phyloP scores from a whole-genome alignment of 2,113 vertebrate genomes.

The Talpa occidentalis region DNA sequence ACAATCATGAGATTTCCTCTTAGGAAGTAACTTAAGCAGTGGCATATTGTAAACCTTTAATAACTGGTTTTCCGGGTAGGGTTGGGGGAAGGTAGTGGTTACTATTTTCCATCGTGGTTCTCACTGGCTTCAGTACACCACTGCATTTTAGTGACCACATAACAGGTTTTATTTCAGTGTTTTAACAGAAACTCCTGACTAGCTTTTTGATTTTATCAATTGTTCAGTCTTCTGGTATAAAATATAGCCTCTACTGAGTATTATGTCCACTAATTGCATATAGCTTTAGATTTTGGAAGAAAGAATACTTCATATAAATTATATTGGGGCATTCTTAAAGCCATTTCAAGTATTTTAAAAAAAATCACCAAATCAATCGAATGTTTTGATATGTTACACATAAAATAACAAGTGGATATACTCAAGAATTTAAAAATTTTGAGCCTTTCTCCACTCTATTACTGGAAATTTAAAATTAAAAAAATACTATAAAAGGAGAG shows the following conservation, averaged over 20 bases:
- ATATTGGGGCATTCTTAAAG: neutral
- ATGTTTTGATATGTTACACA: neutral
- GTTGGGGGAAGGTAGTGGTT: neutral
- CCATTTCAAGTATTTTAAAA: neutral
- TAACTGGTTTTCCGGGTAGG: neutral
- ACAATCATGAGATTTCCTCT: neutral
- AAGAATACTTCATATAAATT: neutral
- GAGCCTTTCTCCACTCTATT: neutral
- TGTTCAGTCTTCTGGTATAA: neutral
- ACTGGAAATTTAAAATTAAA: neutral
- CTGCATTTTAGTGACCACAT: neutral
- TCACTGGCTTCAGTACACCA: neutral
- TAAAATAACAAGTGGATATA: neutral
- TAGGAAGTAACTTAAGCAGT: neutral
- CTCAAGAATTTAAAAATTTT: constrained; percentile 7
- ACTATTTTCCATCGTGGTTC: neutral
- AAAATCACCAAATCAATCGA: neutral
- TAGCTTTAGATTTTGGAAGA: neutral
- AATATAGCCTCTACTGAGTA: neutral
- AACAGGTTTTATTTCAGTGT: neutral
- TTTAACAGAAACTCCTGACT: neutral
- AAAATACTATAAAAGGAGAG: neutral
- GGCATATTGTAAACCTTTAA: neutral
- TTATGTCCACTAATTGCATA: neutral
- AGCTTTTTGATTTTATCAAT: neutral